These are phyloP conservation scores for Seriola rivoliana DNA, from an alignment of 2,113 vertebrate genomes.

Conservation along the genomic window DNA sequence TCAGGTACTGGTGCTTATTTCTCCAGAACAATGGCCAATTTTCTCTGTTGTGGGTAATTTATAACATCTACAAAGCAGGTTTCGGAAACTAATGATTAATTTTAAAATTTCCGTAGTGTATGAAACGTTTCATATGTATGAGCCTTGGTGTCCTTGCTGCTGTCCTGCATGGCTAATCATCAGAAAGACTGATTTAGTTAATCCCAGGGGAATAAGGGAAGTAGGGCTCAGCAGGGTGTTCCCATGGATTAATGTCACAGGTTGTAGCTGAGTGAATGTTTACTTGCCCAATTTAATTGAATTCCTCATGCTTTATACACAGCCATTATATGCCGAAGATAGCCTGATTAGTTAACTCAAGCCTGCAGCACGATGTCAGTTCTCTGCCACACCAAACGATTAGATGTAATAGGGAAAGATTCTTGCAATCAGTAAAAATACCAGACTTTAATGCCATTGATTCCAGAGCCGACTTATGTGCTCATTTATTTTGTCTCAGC, in stretches of 20 bases:
- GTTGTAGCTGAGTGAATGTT: slow-evolving; percentile 69
- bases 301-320: slow-evolving; percentile 61
- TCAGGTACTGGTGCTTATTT: slow-evolving; percentile 8
- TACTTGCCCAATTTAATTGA: slow-evolving; percentile 73
- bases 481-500: slow-evolving; percentile 48
- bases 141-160: neutral
- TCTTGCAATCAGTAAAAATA: slow-evolving; percentile 50
- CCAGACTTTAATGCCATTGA: slow-evolving; percentile 43
- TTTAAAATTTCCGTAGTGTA: neutral
- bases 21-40: slow-evolving; percentile 21
- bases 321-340: slow-evolving; percentile 52
- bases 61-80: neutral
- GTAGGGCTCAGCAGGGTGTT: slow-evolving; percentile 30
- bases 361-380: slow-evolving; percentile 48
- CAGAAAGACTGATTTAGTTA: slow-evolving; percentile 52
- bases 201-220: slow-evolving; percentile 41
- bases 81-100: slow-evolving; percentile 10
- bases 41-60: slow-evolving; percentile 18
- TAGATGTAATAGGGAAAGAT: slow-evolving; percentile 43
- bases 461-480: slow-evolving; percentile 20
- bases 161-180: slow-evolving; percentile 45
- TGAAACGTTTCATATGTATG: slow-evolving; percentile 17
- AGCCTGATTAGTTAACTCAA: slow-evolving; percentile 67
- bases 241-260: slow-evolving; percentile 64
- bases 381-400: slow-evolving; percentile 33